These are phyloP conservation scores for Halictus quadricinctus DNA, from an alignment of 2,888 invertebrate species.

Conservation along the genomic window DNA sequence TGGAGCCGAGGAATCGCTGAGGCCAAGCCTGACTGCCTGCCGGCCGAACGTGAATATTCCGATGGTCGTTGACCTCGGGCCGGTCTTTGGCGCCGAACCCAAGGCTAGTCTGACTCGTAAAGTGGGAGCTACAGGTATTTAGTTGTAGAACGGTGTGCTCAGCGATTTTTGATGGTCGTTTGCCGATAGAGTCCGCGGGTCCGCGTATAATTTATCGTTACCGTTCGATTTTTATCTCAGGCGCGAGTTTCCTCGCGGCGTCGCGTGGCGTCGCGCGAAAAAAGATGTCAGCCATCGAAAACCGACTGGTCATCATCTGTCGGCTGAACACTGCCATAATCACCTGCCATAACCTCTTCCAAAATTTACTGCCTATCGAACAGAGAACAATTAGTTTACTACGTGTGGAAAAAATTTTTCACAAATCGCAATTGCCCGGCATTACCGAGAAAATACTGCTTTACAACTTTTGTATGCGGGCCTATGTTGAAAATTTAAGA, in stretches of 20 bases:
- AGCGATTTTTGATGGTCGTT: slow-evolving; percentile 44
- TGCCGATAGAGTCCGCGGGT: not conserved
- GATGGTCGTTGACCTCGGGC: slow-evolving; percentile 79
- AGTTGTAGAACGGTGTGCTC: slow-evolving; percentile 60
- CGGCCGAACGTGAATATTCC: slow-evolving; percentile 80
- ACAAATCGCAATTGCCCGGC: too few relatives aligned
- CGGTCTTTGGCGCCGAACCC: slow-evolving; percentile 78
- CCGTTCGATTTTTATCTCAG: not conserved
- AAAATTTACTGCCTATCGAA: not conserved
- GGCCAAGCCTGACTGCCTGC: slow-evolving; percentile 70
- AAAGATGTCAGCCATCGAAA: not conserved
- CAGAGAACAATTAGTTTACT: too few relatives aligned
- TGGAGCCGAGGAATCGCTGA: slow-evolving; percentile 62
- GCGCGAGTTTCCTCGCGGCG: not conserved
- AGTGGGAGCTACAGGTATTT: slow-evolving; percentile 61
- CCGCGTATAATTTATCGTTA: slow-evolving; percentile 20
- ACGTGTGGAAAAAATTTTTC: too few relatives aligned
- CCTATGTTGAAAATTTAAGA: too few relatives aligned
- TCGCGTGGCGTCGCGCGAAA: not conserved
- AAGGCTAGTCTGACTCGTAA: slow-evolving; percentile 68
- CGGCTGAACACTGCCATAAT: too few relatives aligned
- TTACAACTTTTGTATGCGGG: too few relatives aligned
- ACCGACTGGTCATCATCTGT: slow-evolving; percentile 21
- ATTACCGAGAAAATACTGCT: too few relatives aligned
- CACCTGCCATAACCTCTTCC: not conserved